Conservation (phyloP, 2,113 vertebrate species). For the Limnothrissa miodon region DNA sequence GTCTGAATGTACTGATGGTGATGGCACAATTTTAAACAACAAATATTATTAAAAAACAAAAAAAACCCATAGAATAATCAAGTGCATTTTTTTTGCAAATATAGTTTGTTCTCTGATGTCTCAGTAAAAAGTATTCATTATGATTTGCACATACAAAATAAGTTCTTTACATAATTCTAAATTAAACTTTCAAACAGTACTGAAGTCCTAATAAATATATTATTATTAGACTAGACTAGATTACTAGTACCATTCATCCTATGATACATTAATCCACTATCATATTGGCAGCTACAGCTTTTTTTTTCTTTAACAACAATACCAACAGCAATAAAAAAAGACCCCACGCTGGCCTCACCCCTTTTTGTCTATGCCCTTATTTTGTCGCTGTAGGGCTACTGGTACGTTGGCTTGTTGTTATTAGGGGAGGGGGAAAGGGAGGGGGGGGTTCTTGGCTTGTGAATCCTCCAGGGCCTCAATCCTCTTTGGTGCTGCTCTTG, state of each 20-base stretch:
- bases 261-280: neutral
- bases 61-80: neutral
- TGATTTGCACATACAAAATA: slow-evolving; percentile 3
- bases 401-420: neutral
- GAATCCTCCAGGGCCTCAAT: slow-evolving; percentile 64
- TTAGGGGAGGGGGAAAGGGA: no score
- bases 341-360: neutral
- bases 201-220: neutral
- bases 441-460: neutral
- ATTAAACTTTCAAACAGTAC: neutral
- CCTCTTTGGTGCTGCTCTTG: slow-evolving; percentile 81
- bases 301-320: neutral
- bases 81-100: slow-evolving; percentile 8
- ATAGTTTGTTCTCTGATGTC: neutral
- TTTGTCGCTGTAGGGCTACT: neutral
- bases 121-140: neutral
- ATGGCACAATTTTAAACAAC: neutral
- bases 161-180: neutral
- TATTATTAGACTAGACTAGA: neutral
- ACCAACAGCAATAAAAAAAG: neutral
- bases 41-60: neutral
- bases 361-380: neutral
- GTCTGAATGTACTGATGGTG: neutral
- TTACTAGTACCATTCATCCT: neutral
- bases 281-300: neutral